A percentile compares a stretch with the other conserved stretches of the same genome.
Evolutionary conservation across 2,888 invertebrate species (phyloP).

Genomic region (Himalopsyche anomala): DNA sequence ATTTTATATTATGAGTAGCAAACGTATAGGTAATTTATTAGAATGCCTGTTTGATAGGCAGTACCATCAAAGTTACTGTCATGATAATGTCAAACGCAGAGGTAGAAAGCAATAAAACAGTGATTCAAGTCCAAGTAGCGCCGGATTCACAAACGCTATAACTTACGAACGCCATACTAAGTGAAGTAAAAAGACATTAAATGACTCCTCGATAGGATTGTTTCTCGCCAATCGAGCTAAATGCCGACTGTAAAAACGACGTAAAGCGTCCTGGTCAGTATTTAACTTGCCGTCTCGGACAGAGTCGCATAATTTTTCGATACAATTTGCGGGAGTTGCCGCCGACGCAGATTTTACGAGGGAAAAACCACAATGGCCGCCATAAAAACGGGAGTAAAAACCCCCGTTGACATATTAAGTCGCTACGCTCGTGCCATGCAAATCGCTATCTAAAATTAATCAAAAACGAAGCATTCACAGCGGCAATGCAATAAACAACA

Average conservation of each 20-base stretch:
- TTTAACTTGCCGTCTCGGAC: conserved; percentile 13
- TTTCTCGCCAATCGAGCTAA: conserved; percentile 40
- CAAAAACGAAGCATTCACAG: conserved; percentile 1
- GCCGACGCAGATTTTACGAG: conserved; percentile 32
- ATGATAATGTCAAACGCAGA: conserved; percentile 8
- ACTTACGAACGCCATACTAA: conserved; percentile 14
- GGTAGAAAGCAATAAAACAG: conserved; percentile 14
- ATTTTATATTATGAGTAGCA: too few relatives aligned
- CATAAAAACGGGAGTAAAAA: conserved; percentile 7
- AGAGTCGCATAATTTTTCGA: conserved; percentile 40
- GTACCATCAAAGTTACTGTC: background rate
- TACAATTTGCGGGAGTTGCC: conserved; percentile 34
- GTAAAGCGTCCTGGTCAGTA: conserved; percentile 20
- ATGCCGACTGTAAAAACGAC: conserved; percentile 39
- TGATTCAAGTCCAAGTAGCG: background rate
- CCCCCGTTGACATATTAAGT: conserved; percentile 28
- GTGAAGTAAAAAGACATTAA: conserved; percentile 35
- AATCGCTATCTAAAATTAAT: conserved; percentile 40
- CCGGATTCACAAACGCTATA: background rate
- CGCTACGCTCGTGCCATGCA: conserved; percentile 34
- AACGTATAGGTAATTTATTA: too few relatives aligned
- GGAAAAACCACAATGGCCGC: conserved; percentile 22
- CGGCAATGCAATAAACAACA: conserved; percentile 23
- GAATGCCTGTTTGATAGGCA: too few relatives aligned
- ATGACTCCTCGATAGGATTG: conserved; percentile 32